Percentiles rank a stretch among this genome's conserved stretches.
Conservation (phyloP, 2,113 vertebrate species). For the Melanostigma gelatinosum region DNA sequence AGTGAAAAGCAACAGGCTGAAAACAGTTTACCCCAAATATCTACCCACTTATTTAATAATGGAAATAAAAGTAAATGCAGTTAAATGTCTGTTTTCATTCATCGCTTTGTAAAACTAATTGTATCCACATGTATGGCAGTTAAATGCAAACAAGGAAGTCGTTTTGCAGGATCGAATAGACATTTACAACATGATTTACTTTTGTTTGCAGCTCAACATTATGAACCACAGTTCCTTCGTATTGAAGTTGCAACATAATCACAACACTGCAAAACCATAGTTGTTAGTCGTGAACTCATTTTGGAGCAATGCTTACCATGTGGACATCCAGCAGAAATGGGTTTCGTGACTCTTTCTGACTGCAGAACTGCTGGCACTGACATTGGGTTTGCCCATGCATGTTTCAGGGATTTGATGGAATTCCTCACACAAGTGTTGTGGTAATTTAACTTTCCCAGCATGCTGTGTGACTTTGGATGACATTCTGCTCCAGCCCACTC, state of each 20-base stretch:
- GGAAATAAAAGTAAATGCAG: not conserved
- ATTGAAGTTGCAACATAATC: not conserved
- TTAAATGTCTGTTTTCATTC: not conserved
- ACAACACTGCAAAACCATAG: not conserved
- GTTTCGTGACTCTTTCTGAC: constrained; percentile 25
- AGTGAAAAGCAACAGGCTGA: not conserved
- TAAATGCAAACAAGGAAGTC: not conserved
- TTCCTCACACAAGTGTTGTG: constrained; percentile 48
- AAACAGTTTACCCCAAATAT: not conserved
- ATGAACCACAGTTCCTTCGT: not conserved
- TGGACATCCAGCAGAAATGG: constrained; percentile 4
- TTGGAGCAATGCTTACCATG: not conserved
- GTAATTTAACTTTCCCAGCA: constrained; percentile 59
- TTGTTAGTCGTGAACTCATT: not conserved
- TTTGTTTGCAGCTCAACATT: not conserved
- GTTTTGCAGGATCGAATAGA: not conserved
- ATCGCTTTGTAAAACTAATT: not conserved
- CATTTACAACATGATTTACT: not conserved
- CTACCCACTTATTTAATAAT: not conserved
- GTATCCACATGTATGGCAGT: not conserved
- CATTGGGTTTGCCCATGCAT: constrained; percentile 3
- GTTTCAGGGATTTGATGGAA: constrained; percentile 42
- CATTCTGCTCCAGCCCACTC: constrained; percentile 65
- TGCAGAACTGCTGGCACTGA: constrained; percentile 20
- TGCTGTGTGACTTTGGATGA: constrained; percentile 71